phyloP scores from a whole-genome alignment of 1,140 invertebrate species.

The Macrotrachela quadricornifera region DNA sequence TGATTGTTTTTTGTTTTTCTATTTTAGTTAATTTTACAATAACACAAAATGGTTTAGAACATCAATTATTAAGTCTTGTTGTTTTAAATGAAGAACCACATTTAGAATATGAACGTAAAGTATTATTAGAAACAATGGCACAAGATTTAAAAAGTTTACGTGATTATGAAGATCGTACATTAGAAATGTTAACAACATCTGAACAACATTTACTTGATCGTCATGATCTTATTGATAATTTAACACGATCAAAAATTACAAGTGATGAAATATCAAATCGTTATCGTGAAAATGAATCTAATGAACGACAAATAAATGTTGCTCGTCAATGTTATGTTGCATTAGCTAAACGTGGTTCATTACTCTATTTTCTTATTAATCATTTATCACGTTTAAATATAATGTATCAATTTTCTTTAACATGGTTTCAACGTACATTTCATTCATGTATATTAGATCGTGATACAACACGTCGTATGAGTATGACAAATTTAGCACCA shows the following conservation, averaged over 20 bases:
- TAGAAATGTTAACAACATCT: constrained; percentile 22
- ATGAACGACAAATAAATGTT: constrained; percentile 22
- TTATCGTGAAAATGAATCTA: constrained; percentile 22
- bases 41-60: constrained; percentile 26
- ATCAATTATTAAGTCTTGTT: constrained; percentile 26
- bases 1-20: too few relatives aligned
- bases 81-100: constrained; percentile 24
- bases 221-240: constrained; percentile 22
- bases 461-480: background rate
- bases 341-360: constrained; percentile 26
- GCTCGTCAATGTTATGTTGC: constrained; percentile 24
- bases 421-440: constrained; percentile 28
- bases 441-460: constrained; percentile 18
- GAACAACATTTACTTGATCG: constrained; percentile 21
- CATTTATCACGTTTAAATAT: constrained; percentile 25
- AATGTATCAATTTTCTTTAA: constrained; percentile 31
- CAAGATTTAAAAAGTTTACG: constrained; percentile 19
- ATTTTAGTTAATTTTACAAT: constrained; percentile 31
- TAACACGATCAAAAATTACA: constrained; percentile 25
- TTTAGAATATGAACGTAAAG: constrained; percentile 21
- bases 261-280: constrained; percentile 21
- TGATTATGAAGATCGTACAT: constrained; percentile 26
- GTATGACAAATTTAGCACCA: background rate
- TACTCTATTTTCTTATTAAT: constrained; percentile 28
- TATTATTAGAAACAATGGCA: constrained; percentile 23